Conservation (phyloP, 1,140 invertebrate genomes). For the Formica exsecta region DNA sequence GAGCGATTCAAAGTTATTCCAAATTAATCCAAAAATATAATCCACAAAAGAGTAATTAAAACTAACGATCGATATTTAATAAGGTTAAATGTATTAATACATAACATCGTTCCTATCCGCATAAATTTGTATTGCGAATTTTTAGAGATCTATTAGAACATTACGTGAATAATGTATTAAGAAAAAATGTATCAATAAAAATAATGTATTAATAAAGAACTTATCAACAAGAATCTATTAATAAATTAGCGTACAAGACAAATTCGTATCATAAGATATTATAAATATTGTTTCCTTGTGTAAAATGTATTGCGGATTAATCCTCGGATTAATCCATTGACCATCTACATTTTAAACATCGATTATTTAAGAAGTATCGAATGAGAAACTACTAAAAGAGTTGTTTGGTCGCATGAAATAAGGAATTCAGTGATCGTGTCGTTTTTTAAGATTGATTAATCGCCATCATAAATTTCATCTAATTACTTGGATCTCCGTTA, state of each 20-base stretch:
- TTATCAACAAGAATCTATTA: background rate
- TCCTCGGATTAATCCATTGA: background rate
- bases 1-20: background rate
- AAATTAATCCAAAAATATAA: no score
- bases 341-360: background rate
- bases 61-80: background rate
- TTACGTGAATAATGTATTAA: background rate
- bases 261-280: background rate
- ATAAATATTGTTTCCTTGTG: background rate
- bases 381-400: background rate
- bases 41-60: background rate
- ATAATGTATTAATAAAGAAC: background rate
- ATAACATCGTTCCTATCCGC: background rate
- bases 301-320: background rate
- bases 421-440: background rate
- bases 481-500: slow-evolving; percentile 42
- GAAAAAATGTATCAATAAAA: no score
- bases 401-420: background rate
- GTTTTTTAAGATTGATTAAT: slow-evolving; percentile 42
- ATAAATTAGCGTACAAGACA: background rate
- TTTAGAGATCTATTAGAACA: background rate
- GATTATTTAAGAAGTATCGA: slow-evolving; percentile 19
- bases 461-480: slow-evolving; percentile 44
- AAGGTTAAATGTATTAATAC: background rate
- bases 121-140: no score